Percentiles rank a stretch among this genome's conserved stretches.
phyloP scores from a whole-genome alignment of 2,113 vertebrate species.

The Mastomys coucha region DNA sequence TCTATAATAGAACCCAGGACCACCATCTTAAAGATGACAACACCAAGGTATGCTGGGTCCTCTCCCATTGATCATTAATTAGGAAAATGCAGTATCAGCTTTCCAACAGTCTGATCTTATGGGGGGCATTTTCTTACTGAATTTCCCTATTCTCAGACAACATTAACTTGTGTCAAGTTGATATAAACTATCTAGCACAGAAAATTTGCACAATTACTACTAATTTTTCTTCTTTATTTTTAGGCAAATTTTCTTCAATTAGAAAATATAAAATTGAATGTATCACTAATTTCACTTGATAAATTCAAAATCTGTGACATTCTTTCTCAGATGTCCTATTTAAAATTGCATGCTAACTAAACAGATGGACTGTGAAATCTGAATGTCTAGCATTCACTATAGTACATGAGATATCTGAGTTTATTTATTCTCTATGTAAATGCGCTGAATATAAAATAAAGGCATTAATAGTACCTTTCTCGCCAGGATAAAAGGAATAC shows the following conservation, averaged over 20 bases:
- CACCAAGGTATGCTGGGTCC: neutral
- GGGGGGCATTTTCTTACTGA: neutral
- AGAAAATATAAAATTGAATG: neutral
- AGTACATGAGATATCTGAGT: neutral
- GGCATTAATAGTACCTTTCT: neutral
- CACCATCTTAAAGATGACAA: neutral
- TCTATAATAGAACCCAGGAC: neutral
- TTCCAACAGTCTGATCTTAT: neutral
- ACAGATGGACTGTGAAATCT: neutral
- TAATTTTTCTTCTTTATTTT: neutral
- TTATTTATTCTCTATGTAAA: neutral
- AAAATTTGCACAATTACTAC: neutral
- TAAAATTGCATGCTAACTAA: neutral
- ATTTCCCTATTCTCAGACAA: neutral
- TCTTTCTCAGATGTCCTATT: neutral
- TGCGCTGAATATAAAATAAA: neutral
- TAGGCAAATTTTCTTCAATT: neutral
- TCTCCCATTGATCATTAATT: neutral
- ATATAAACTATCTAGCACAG: neutral
- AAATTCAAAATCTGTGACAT: neutral
- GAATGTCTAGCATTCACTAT: neutral
- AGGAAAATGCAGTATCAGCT: neutral
- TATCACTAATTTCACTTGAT: conserved; percentile 2
- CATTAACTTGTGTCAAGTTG: neutral
- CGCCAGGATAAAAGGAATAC: neutral